phyloP scores from a whole-genome alignment of 2,888 invertebrate species.

The Habrosyne pyritoides region DNA sequence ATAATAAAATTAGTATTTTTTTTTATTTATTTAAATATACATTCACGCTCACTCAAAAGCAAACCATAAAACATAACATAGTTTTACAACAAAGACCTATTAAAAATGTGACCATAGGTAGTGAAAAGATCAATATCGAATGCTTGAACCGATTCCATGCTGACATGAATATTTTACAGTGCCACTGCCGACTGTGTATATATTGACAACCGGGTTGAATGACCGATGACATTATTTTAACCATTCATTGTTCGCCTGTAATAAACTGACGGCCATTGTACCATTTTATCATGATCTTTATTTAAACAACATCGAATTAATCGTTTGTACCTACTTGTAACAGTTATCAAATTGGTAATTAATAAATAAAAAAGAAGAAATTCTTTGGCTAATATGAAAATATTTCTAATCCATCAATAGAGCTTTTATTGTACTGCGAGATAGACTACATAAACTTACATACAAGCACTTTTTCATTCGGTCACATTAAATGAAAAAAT shows the following conservation, averaged over 20 bases:
- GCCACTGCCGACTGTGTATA: slow-evolving; percentile 13
- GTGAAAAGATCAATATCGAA: slow-evolving; percentile 32
- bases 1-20: too few species aligned
- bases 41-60: not conserved
- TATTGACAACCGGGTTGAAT: slow-evolving; percentile 38
- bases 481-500: too few species aligned
- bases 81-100: not conserved
- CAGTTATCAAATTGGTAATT: too few species aligned
- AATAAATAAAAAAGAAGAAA: too few species aligned
- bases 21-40: too few species aligned
- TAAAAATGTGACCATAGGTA: slow-evolving; percentile 6
- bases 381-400: too few species aligned
- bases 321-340: too few species aligned
- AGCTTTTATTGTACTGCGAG: too few species aligned
- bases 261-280: slow-evolving; percentile 14
- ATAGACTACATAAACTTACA: too few species aligned
- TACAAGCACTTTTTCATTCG: too few species aligned
- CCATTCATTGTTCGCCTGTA: slow-evolving; percentile 36
- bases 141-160: slow-evolving; percentile 26
- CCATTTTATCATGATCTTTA: not conserved
- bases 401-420: too few species aligned
- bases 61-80: not conserved
- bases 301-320: too few species aligned
- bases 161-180: slow-evolving; percentile 30
- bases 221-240: slow-evolving; percentile 37